Conservation (phyloP, 2,113 vertebrate species). For the Psilopsiagon aurifrons region DNA sequence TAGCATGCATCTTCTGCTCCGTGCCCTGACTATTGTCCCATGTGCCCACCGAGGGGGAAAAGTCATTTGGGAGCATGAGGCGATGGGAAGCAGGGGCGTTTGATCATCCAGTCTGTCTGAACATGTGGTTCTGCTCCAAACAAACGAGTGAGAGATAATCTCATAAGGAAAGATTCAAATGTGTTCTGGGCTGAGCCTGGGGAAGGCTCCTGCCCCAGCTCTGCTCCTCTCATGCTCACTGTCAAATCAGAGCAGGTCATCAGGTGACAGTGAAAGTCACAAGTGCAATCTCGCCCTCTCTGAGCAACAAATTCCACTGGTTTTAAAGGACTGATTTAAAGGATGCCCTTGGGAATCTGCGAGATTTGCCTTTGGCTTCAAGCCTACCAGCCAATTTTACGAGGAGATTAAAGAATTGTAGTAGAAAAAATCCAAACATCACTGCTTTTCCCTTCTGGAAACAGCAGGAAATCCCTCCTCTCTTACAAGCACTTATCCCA, state of each 20-base stretch:
- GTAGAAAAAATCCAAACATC: background rate
- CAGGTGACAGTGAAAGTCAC: background rate
- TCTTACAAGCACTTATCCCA: background rate
- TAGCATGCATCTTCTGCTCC: background rate
- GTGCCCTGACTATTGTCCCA: background rate
- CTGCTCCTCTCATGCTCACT: background rate
- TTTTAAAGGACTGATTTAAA: background rate
- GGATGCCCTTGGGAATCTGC: background rate
- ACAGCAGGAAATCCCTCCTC: background rate
- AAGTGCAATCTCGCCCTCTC: background rate
- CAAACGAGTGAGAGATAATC: background rate
- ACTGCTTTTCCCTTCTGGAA: background rate
- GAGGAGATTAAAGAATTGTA: background rate
- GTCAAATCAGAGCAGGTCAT: background rate
- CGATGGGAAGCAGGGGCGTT: background rate
- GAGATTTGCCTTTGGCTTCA: background rate
- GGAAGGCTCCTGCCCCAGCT: background rate
- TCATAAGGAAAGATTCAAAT: background rate
- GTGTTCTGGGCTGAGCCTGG: background rate
- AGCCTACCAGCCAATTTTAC: background rate
- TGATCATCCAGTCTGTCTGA: background rate
- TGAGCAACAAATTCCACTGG: rapidly evolving
- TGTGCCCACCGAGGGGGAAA: background rate
- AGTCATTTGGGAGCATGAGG: background rate
- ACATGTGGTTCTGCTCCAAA: background rate